These are phyloP conservation scores for Halcyon smyrnensis DNA, from an alignment of 2,797 vertebrate genomes.

Conservation along the genomic window DNA sequence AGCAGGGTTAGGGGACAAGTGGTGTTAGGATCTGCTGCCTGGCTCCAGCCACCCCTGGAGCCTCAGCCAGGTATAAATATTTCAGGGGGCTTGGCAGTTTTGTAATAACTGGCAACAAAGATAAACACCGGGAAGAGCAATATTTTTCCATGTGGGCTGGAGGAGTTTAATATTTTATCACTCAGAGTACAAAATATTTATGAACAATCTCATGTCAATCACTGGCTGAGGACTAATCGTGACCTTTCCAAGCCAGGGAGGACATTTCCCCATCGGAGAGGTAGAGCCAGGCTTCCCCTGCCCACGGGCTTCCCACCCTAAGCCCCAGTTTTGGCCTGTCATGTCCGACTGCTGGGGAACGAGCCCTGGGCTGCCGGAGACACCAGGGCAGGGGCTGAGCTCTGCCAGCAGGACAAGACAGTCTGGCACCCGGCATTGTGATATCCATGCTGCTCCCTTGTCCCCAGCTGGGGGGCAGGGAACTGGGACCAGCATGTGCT, in stretches of 20 bases:
- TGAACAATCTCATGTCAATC: slow-evolving; percentile 66
- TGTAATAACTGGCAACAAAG: slow-evolving; percentile 69
- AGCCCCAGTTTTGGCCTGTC: background rate
- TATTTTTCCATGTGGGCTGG: slow-evolving; percentile 68
- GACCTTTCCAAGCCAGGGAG: slow-evolving; percentile 59
- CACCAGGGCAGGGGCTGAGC: background rate
- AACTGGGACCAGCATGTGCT: background rate
- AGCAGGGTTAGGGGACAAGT: background rate
- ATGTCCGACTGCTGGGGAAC: fast-evolving
- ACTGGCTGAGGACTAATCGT: slow-evolving; percentile 42
- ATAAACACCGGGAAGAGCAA: slow-evolving; percentile 67
- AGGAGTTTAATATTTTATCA: slow-evolving; percentile 77
- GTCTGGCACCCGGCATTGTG: background rate
- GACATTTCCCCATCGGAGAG: background rate
- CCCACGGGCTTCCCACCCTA: background rate
- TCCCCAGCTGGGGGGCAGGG: background rate
- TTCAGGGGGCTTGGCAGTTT: slow-evolving; percentile 65
- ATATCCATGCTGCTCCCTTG: background rate
- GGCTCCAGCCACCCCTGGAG: background rate
- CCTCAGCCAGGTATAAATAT: slow-evolving; percentile 60
- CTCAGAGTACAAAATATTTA: slow-evolving; percentile 72
- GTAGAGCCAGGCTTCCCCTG: background rate
- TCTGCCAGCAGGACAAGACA: background rate
- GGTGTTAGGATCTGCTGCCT: background rate
- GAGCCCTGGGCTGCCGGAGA: background rate